Percentiles rank a stretch among this genome's conserved stretches.
phyloP scores from a whole-genome alignment of 2,113 vertebrate genomes.

The Bagarius yarrelli region DNA sequence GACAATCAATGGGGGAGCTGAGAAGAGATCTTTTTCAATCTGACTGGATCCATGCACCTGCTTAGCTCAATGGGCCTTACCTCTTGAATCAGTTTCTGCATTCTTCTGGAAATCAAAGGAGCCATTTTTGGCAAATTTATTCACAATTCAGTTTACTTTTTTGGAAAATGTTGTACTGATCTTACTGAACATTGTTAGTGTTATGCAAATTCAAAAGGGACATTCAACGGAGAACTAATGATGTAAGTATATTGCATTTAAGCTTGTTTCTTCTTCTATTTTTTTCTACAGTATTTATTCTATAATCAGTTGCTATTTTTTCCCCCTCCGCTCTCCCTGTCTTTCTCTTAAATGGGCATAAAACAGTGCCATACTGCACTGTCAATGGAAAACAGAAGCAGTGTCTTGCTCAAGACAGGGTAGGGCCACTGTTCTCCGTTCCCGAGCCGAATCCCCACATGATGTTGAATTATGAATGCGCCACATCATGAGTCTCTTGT shows the following conservation, averaged over 20 bases:
- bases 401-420: slow-evolving; percentile 84
- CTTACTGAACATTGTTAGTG: slow-evolving; percentile 55
- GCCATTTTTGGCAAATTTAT: slow-evolving; percentile 80
- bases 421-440: slow-evolving; percentile 84
- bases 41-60: slow-evolving; percentile 76
- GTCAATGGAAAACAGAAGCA: slow-evolving; percentile 85
- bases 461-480: slow-evolving; percentile 99
- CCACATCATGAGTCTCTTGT: slow-evolving; percentile 98
- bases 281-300: slow-evolving; percentile 50
- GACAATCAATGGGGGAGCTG: slow-evolving; percentile 73
- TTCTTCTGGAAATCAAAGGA: slow-evolving; percentile 76
- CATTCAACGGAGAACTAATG: slow-evolving; percentile 67
- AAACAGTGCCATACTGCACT: slow-evolving; percentile 67
- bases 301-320: slow-evolving; percentile 40
- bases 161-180: slow-evolving; percentile 51
- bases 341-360: slow-evolving; percentile 46
- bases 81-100: slow-evolving; percentile 68
- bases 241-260: slow-evolving; percentile 73
- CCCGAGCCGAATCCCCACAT: slow-evolving; percentile 79
- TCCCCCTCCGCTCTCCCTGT: slow-evolving; percentile 36
- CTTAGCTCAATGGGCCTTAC: slow-evolving; percentile 79
- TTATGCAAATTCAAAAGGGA: slow-evolving; percentile 59
- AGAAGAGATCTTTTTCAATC: slow-evolving; percentile 67
- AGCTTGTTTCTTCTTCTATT: slow-evolving; percentile 58
- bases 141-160: slow-evolving; percentile 69